Percentiles rank a stretch among this genome's conserved stretches.
These are phyloP conservation scores for Melitaea cinxia DNA, from an alignment of 1,140 invertebrate species.

Conservation along the genomic window DNA sequence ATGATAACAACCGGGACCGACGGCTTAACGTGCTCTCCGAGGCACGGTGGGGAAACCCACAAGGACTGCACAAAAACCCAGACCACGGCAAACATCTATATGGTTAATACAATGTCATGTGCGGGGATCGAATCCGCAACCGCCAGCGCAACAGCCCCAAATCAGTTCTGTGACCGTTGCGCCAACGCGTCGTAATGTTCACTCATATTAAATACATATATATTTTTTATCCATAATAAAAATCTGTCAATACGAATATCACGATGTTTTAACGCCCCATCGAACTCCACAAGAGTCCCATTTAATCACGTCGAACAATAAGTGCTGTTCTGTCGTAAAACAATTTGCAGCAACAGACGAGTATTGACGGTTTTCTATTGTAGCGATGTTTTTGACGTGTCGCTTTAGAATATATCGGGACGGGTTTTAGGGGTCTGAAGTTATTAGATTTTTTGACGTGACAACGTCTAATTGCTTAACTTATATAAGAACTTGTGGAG, in stretches of 20 bases:
- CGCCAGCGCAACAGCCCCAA: too few species aligned
- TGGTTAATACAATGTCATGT: too few species aligned
- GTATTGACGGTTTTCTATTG: background rate
- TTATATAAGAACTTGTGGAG: background rate
- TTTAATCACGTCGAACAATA: conserved; percentile 35
- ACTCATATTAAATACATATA: too few species aligned
- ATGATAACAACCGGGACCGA: too few species aligned
- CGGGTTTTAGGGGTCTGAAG: background rate
- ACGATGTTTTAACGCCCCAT: conserved; percentile 29
- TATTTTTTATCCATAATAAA: conserved; percentile 24
- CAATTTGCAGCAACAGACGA: background rate
- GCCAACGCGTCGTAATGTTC: too few species aligned
- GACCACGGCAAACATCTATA: too few species aligned
- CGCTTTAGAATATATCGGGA: background rate
- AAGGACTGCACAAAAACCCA: too few species aligned
- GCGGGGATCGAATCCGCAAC: too few species aligned
- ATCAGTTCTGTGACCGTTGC: too few species aligned
- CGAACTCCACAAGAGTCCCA: conserved; percentile 34
- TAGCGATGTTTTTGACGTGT: background rate
- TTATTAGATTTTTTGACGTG: background rate
- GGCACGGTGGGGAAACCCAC: too few species aligned
- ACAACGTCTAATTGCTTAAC: background rate
- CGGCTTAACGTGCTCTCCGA: too few species aligned
- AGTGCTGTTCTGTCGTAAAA: background rate
- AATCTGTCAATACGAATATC: conserved; percentile 43